Conservation (phyloP, 2,888 invertebrate species). For the Mythimna albipuncta region DNA sequence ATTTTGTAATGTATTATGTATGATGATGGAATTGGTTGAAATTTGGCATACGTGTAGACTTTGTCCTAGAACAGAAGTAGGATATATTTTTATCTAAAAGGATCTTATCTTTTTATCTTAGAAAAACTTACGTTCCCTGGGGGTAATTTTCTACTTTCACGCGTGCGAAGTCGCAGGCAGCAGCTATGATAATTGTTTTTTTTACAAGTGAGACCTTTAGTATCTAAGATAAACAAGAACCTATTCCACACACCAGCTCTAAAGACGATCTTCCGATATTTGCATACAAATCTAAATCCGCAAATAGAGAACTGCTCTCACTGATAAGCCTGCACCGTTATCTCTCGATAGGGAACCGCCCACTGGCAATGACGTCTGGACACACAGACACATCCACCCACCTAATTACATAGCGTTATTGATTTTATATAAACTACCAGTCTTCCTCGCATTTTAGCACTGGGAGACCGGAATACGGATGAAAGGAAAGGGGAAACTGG, state of each 20-base stretch:
- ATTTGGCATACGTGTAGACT: too few species aligned
- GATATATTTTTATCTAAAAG: too few species aligned
- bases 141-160: too few species aligned
- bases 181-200: too few species aligned
- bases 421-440: slow-evolving; percentile 54
- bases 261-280: neutral
- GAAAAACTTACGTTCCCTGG: too few species aligned
- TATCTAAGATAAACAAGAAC: neutral
- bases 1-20: too few species aligned
- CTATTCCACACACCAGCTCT: neutral
- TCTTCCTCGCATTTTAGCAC: slow-evolving; percentile 5
- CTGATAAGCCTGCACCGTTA: slow-evolving; percentile 53
- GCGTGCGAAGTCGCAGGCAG: too few species aligned
- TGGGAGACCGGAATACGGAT: slow-evolving; percentile 3
- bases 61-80: too few species aligned
- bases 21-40: too few species aligned
- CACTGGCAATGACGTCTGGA: slow-evolving; percentile 57
- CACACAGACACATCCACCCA: slow-evolving; percentile 60
- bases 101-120: too few species aligned
- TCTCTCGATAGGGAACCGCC: slow-evolving; percentile 61
- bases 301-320: slow-evolving; percentile 18
- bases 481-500: neutral
- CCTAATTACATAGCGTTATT: slow-evolving; percentile 54
- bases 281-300: slow-evolving; percentile 1
- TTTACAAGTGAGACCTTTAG: neutral